Evolutionary conservation across 2,113 vertebrate species (phyloP).

Genomic region (Sitta europaea): DNA sequence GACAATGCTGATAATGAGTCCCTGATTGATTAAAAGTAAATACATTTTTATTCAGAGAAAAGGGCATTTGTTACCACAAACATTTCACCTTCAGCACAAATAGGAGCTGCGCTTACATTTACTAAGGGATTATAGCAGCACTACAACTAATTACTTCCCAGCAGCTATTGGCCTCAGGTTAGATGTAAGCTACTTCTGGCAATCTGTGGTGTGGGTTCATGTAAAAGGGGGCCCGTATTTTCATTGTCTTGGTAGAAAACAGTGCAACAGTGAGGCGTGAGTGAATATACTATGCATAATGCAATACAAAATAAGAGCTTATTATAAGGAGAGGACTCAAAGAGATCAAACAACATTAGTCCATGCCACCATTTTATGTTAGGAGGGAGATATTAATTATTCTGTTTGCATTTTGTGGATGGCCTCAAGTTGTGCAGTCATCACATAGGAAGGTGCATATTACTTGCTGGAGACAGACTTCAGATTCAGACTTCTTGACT

Average conservation of each 20-base stretch:
- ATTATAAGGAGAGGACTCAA: slow-evolving; percentile 26
- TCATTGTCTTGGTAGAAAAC: slow-evolving; percentile 29
- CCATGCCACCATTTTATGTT: slow-evolving; percentile 25
- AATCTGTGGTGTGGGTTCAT: slow-evolving; percentile 44
- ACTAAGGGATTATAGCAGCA: slow-evolving; percentile 70
- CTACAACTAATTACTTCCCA: slow-evolving; percentile 77
- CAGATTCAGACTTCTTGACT: background rate
- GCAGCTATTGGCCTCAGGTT: slow-evolving; percentile 70
- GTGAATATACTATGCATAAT: slow-evolving; percentile 43
- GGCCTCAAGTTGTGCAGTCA: slow-evolving; percentile 17
- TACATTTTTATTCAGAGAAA: slow-evolving; percentile 75
- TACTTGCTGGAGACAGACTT: background rate
- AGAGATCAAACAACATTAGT: slow-evolving; percentile 52
- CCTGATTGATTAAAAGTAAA: slow-evolving; percentile 80
- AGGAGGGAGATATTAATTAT: slow-evolving; percentile 41
- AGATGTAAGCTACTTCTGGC: slow-evolving; percentile 63
- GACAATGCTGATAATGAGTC: slow-evolving; percentile 73
- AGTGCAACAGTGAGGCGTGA: background rate
- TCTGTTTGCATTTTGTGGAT: slow-evolving; percentile 33
- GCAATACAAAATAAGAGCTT: slow-evolving; percentile 46
- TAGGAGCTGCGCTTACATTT: slow-evolving; percentile 68
- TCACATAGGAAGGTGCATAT: slow-evolving; percentile 27
- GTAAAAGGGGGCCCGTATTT: slow-evolving; percentile 8
- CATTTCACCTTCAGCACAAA: slow-evolving; percentile 74
- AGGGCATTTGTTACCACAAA: slow-evolving; percentile 75